A percentile compares a stretch with the other conserved stretches of the same genome.
These are phyloP conservation scores for Agapornis roseicollis DNA, from an alignment of 2,113 vertebrate species.

Conservation along the genomic window DNA sequence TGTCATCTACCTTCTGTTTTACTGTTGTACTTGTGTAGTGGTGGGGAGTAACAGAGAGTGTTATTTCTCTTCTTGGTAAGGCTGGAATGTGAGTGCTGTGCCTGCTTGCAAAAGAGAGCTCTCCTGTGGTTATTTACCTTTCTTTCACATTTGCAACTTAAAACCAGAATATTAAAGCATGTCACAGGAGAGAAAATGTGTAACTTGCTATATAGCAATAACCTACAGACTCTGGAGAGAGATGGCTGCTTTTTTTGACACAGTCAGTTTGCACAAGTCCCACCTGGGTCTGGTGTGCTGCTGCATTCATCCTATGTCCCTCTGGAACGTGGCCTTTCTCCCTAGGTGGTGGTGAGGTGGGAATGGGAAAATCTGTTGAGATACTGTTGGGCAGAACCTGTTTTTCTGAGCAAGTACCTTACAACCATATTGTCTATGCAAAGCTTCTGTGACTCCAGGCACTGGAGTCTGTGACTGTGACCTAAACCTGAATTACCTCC, in stretches of 20 bases:
- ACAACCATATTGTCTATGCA: fast-evolving
- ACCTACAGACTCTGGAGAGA: not conserved
- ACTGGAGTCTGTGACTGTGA: not conserved
- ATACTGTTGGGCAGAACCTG: not conserved
- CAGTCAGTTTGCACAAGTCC: fast-evolving
- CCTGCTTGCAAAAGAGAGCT: too few relatives aligned
- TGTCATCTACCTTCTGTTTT: fast-evolving
- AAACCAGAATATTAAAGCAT: not conserved
- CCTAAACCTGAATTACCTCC: not conserved
- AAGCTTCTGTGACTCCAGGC: not conserved
- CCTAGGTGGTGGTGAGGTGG: not conserved
- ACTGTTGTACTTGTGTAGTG: fast-evolving
- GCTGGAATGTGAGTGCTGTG: fast-evolving
- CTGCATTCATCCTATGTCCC: not conserved
- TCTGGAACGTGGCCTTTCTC: not conserved
- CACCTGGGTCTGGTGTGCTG: not conserved
- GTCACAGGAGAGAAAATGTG: fast-evolving
- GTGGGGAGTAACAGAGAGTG: not conserved
- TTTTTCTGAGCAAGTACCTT: not conserved
- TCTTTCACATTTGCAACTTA: not conserved
- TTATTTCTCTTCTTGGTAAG: not conserved
- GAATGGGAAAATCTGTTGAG: not conserved
- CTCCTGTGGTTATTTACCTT: not conserved
- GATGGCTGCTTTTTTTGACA: fast-evolving
- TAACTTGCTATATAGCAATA: not conserved